Base-by-base conservation (phyloP, 1,140 invertebrate genomes). In the Goniozus legneri region DNA sequence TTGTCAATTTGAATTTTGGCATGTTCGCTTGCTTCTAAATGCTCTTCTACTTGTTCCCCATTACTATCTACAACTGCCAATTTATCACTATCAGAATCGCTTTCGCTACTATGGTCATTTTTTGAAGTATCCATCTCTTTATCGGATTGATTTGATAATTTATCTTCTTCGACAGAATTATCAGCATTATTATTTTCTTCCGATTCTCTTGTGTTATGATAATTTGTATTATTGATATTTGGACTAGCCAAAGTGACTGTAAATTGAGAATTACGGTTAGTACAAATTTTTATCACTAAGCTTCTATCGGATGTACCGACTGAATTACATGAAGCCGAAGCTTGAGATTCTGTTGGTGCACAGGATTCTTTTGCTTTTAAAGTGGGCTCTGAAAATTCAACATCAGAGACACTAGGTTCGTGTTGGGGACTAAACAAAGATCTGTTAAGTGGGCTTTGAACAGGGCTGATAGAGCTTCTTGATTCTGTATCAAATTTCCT, bases 251-350 rank as follows among this genome's bases (percentile, higher is more conserved):
- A 60, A 2, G 64, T 58, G 2, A 76, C 67, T 3, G 70, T 70
- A 47, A 73, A 74, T 3, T 68, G 59, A 4, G 69, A 70, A 48
- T 73, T 75, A 42, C 66, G 73, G 37, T 75, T 76, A 14, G 70
- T 69, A 44, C 68, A 73, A 40, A 76, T 74, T 54, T 75, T 76
- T 20, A 75, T 75, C 4, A 75, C 62, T 42, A 76, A 57, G 52
- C 72, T 76, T 16, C 72, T 60, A 12, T 75, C 68, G 4, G 68
- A 60, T 3, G 58, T 44, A 30, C 67, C 61, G 7, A 66, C 61
- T 3, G 64, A 47, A 13, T 65, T 73, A 8, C 65, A 63, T 0
- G 64, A 61, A 2, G 58, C 49, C 3, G 57, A 58, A 10, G 51
- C 15, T 36, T 58, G 56, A 52, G 62, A 61, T 60, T 67, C 60